A percentile compares a stretch with the other conserved stretches of the same genome.
Evolutionary conservation across 1,140 invertebrate genomes (phyloP).

Genomic region (Drosophila persimilis): DNA sequence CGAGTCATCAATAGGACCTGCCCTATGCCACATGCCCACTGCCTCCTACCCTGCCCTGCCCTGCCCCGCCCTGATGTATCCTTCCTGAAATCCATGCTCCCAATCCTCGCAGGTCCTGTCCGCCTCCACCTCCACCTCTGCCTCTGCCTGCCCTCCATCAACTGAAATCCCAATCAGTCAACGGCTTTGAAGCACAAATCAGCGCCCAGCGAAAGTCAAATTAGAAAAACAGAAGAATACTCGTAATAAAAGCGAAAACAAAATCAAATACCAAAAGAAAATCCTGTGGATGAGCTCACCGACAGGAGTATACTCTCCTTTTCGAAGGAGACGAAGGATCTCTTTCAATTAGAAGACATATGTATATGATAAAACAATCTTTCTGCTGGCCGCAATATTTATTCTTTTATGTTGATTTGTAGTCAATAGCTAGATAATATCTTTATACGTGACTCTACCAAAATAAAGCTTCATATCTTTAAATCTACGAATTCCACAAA

Average conservation of each 20-base stretch:
- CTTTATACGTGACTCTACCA: too few species aligned
- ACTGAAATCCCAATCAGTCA: slow-evolving; percentile 51
- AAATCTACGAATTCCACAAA: background rate
- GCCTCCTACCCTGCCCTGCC: background rate
- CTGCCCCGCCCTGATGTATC: too few species aligned
- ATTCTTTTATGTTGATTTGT: too few species aligned
- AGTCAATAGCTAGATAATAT: too few species aligned
- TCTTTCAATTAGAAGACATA: too few species aligned
- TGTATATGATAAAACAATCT: too few species aligned
- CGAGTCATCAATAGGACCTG: slow-evolving; percentile 38
- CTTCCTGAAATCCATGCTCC: too few species aligned
- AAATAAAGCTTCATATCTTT: too few species aligned
- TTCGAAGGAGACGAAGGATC: too few species aligned
- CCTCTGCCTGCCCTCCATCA: slow-evolving; percentile 11
- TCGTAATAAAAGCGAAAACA: slow-evolving; percentile 13
- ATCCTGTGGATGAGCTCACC: too few species aligned
- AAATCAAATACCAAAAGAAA: background rate
- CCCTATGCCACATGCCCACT: background rate
- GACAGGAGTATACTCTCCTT: too few species aligned
- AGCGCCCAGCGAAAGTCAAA: slow-evolving; percentile 49
- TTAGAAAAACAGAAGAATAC: slow-evolving; percentile 42
- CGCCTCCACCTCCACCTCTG: background rate
- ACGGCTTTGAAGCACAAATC: slow-evolving; percentile 48
- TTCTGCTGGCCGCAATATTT: too few species aligned
- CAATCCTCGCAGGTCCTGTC: background rate